Percentiles rank a stretch among this genome's conserved stretches.
phyloP scores from a whole-genome alignment of 1,140 invertebrate species.

The Pteromalus puparum region DNA sequence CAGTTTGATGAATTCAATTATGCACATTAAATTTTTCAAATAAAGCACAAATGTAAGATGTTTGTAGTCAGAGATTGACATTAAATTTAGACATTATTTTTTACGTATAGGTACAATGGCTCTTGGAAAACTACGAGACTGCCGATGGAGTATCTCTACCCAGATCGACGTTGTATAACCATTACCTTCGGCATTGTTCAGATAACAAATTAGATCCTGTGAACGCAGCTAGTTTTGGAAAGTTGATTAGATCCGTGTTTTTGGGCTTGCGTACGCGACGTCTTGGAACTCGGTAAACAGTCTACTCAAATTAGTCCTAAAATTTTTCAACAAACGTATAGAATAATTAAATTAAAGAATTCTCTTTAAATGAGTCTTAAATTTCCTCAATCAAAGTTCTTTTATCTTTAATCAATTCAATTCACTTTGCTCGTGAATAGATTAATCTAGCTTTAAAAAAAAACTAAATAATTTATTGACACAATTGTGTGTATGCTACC shows the following conservation, averaged over 20 bases:
- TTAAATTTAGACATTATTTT: slow-evolving; percentile 10
- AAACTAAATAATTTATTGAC: slow-evolving; percentile 25
- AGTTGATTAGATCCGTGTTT: slow-evolving; percentile 98
- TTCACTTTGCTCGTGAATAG: not conserved
- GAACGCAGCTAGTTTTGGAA: slow-evolving; percentile 99
- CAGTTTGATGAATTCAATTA: not conserved
- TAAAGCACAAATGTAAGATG: slow-evolving; percentile 34
- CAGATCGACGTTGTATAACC: slow-evolving; percentile 96
- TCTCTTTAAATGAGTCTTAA: no score
- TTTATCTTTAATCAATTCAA: no score
- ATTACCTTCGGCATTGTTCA: slow-evolving; percentile 96
- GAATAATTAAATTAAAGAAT: no score
- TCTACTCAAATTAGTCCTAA: not conserved
- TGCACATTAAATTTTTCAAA: slow-evolving; percentile 24
- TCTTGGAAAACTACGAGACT: slow-evolving; percentile 98
- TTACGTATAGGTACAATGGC: slow-evolving; percentile 91
- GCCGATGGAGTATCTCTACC: slow-evolving; percentile 98
- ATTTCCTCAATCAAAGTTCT: no score
- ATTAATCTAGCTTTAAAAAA: not conserved
- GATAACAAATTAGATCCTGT: slow-evolving; percentile 97
- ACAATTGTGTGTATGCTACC: not conserved
- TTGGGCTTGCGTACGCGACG: slow-evolving; percentile 94
- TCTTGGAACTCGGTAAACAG: slow-evolving; percentile 89
- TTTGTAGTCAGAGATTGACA: not conserved
- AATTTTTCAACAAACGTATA: no score